Evolutionary conservation across 2,888 invertebrate species (phyloP), one percentile per base, ranked within the genome.

Genomic region (Lochmaea capreae): DNA sequence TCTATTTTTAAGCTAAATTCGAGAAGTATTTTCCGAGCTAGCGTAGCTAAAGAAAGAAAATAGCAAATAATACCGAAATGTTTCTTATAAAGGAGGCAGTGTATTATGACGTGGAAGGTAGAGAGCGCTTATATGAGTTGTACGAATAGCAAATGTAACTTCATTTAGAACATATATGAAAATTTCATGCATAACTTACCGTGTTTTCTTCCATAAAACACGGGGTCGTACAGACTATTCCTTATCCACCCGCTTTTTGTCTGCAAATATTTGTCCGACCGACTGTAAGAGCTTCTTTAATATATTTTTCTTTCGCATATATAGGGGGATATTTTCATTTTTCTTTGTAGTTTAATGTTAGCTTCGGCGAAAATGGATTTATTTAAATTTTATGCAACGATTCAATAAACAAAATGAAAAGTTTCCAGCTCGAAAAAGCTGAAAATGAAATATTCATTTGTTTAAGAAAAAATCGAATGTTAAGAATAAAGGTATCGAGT

Each of bases 171-270:
- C 79, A 76, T 79, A 78, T 80, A 80, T 79, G 80, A 76, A 78
- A 80, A 78, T 77, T 80, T 77, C 79, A 80, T 81, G 80, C 80
- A 80, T 81, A 80, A 80, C 78, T 80, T 80, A 81, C 76, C 75
- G 73, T 78, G 77, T 73, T 77, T 73, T 76, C 72, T 66, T 57
- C 46, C 16, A 43, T 63, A 65, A 72, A 71, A 69, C 70, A 68
- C 22, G 65, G 65, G 73, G 69, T 63, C 76, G 65, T 52, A 71
- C 54, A 54, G 63, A 72, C 65, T 68, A 72, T 54, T 78, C 67
- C 70, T 57, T 52, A 42, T 14, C 18, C 57, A 42, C 57, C 61
- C 76, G 75, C 73, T 65, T 75, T 75, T 69, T 72, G 62, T 43
- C 22, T 52, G 18, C 61, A 62, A 73, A 71, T 59, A 71, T 71